Percentiles rank a stretch among this genome's conserved stretches.
Conservation (phyloP, 2,888 invertebrate genomes). For the Acleris literana region DNA sequence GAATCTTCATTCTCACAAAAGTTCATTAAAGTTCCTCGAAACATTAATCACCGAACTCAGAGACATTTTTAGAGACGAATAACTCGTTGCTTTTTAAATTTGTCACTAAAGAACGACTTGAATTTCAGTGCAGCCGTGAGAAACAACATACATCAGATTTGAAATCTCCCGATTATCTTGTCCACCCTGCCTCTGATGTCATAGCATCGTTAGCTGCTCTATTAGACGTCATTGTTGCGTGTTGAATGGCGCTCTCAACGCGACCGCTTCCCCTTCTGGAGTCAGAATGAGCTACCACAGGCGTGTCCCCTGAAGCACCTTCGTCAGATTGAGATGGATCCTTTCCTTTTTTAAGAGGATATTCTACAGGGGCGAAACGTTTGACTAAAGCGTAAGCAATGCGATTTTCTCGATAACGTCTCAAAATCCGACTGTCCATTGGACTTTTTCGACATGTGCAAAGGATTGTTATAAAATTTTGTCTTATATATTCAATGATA, state of each 20-base stretch:
- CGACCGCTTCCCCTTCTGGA: slow-evolving; percentile 57
- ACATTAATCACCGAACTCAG: no score
- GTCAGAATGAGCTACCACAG: slow-evolving; percentile 52
- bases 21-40: no score
- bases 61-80: no score
- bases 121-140: no score
- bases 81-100: no score
- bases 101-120: no score
- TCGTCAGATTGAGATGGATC: slow-evolving; percentile 43
- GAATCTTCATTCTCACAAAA: no score
- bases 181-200: slow-evolving; percentile 31
- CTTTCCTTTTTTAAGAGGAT: slow-evolving; percentile 37
- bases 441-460: neutral
- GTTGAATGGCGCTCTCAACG: slow-evolving; percentile 61
- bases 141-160: no score
- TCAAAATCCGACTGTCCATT: neutral
- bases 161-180: neutral
- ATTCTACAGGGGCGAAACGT: neutral
- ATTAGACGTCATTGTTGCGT: slow-evolving; percentile 67
- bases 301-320: slow-evolving; percentile 13
- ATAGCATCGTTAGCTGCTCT: slow-evolving; percentile 48
- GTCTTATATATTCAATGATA: no score
- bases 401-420: neutral
- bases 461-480: no score
- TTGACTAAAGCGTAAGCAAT: neutral